phyloP scores from a whole-genome alignment of 2,797 vertebrate genomes.

The Squalus acanthias region DNA sequence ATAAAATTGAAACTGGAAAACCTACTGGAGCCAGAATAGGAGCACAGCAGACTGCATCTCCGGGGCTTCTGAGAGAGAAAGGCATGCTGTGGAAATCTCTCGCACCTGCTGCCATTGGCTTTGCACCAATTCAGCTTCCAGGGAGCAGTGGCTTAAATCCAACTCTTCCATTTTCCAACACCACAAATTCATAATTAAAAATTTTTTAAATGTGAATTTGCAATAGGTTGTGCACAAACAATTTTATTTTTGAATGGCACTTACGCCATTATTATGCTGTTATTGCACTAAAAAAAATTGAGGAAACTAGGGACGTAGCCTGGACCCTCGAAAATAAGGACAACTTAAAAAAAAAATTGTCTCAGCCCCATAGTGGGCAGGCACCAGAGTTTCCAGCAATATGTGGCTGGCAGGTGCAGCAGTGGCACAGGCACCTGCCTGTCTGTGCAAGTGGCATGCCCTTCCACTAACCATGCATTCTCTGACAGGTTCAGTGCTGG shows the following conservation, averaged over 20 bases:
- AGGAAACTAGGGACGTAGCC: neutral
- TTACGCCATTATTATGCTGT: neutral
- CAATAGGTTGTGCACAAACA: no score
- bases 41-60: neutral
- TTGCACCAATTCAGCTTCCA: neutral
- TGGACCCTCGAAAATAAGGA: neutral
- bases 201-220: neutral
- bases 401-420: neutral
- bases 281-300: neutral
- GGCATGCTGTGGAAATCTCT: neutral
- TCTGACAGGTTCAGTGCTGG: neutral
- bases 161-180: neutral
- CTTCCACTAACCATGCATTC: neutral
- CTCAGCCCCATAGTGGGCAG: neutral
- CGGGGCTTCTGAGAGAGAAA: neutral
- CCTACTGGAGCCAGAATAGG: neutral
- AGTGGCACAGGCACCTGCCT: no score
- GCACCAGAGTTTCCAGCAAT: neutral
- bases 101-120: neutral
- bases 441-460: neutral
- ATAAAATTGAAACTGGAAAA: constrained; percentile 5
- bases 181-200: neutral
- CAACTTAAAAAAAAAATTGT: neutral
- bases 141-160: neutral
- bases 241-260: neutral